Evolutionary conservation across 2,113 vertebrate species (phyloP).

Genomic region (Coptodon bakossiorum): DNA sequence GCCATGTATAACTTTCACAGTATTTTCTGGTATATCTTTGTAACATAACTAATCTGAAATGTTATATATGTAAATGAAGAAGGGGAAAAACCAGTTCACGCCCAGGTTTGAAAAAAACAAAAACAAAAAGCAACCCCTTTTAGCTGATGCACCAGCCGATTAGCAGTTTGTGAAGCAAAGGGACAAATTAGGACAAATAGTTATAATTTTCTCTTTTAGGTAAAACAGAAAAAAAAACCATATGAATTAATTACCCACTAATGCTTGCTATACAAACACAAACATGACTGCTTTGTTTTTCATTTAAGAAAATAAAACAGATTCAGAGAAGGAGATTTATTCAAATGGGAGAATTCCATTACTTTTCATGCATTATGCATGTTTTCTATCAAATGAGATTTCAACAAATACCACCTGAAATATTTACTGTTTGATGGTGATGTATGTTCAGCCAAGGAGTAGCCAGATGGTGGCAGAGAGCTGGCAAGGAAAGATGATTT

Average conservation of each 20-base stretch:
- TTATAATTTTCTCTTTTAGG: constrained; percentile 5
- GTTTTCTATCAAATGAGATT: not conserved
- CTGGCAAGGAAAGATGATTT: not conserved
- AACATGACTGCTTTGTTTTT: not conserved
- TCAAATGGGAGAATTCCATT: not conserved
- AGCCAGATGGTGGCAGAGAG: not conserved
- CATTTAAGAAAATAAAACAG: not conserved
- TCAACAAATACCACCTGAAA: not conserved
- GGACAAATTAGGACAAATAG: constrained; percentile 26
- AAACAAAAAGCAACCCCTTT: not conserved
- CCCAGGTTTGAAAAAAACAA: not conserved
- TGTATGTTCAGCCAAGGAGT: not conserved
- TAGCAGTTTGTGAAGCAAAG: constrained; percentile 7
- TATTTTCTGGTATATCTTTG: not conserved
- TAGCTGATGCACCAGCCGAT: not conserved
- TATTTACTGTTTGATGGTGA: not conserved
- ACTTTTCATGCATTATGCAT: constrained; percentile 8
- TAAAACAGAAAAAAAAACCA: not conserved
- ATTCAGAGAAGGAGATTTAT: not conserved
- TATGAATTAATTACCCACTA: constrained; percentile 3
- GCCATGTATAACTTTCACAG: not conserved
- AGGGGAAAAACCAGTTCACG: not conserved
- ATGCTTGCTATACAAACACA: not conserved
- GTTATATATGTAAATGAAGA: not conserved
- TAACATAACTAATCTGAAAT: not conserved